Evolutionary conservation across 2,888 invertebrate genomes (phyloP).

Genomic region (Polydrusus cervinus): DNA sequence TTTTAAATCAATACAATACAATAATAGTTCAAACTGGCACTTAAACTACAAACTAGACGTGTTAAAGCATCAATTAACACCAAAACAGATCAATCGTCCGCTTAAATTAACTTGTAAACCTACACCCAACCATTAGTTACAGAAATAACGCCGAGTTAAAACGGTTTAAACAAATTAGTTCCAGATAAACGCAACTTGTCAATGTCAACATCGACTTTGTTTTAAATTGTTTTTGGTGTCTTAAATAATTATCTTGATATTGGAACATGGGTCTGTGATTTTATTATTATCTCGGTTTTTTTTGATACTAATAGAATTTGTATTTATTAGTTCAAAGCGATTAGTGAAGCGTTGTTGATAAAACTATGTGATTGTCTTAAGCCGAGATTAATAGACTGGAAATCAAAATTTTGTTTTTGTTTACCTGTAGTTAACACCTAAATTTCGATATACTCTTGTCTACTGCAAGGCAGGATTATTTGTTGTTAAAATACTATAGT

Average conservation of each 20-base stretch:
- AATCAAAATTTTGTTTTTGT: no score
- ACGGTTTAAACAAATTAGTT: slow-evolving; percentile 35
- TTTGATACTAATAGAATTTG: not conserved
- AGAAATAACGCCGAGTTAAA: slow-evolving; percentile 24
- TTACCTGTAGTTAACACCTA: no score
- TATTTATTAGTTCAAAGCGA: no score
- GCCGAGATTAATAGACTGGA: no score
- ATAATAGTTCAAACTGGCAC: not conserved
- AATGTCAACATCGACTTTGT: slow-evolving; percentile 27
- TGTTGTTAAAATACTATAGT: no score
- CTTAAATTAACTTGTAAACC: slow-evolving; percentile 36
- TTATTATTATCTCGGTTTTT: slow-evolving; percentile 5
- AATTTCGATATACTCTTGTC: no score
- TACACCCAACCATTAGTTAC: slow-evolving; percentile 35
- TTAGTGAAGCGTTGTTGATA: no score
- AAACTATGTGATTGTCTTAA: no score
- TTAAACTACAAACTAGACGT: slow-evolving; percentile 19
- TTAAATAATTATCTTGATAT: slow-evolving; percentile 23
- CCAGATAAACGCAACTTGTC: slow-evolving; percentile 36
- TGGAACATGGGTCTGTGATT: slow-evolving; percentile 19
- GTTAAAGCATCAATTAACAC: slow-evolving; percentile 28
- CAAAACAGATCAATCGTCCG: slow-evolving; percentile 3
- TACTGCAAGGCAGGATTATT: no score
- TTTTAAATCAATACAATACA: not conserved
- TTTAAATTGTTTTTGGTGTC: slow-evolving; percentile 13